Conservation (phyloP, 1,140 invertebrate genomes). For the Neodiprion fabricii region DNA sequence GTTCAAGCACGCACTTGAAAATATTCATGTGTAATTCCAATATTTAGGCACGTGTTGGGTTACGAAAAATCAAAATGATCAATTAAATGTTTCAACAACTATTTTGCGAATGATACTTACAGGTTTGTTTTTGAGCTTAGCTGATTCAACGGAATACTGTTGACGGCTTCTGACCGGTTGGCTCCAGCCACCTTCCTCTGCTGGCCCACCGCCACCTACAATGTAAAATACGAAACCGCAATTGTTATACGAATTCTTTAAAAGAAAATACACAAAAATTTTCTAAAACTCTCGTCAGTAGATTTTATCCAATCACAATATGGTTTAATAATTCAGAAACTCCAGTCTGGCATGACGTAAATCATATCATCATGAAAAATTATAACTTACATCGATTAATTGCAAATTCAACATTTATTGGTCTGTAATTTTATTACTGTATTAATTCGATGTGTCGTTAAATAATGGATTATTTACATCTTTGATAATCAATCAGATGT, state of each 20-base stretch:
- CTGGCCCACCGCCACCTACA: constrained; percentile 41
- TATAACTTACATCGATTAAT: background rate
- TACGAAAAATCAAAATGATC: too few relatives aligned
- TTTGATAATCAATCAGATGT: background rate
- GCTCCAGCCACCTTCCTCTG: constrained; percentile 53
- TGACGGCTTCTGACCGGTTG: constrained; percentile 42
- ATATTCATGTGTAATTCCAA: too few relatives aligned
- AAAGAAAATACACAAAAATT: background rate
- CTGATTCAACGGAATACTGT: constrained; percentile 58
- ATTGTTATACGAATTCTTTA: background rate
- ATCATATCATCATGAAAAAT: constrained; percentile 33
- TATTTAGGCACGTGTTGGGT: too few relatives aligned
- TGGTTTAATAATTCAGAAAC: constrained; percentile 37
- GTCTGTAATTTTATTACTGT: too few relatives aligned
- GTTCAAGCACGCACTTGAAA: too few relatives aligned
- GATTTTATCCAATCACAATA: background rate
- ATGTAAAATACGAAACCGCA: constrained; percentile 23
- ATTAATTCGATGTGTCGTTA: too few relatives aligned
- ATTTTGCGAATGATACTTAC: constrained; percentile 43
- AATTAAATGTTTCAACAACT: too few relatives aligned
- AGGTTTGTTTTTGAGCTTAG: constrained; percentile 62
- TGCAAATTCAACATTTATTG: too few relatives aligned
- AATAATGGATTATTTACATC: background rate
- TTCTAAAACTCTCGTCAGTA: background rate
- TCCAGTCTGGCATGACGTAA: constrained; percentile 40